Base-by-base conservation (phyloP, 2,113 vertebrate genomes). In the Athene noctua region DNA sequence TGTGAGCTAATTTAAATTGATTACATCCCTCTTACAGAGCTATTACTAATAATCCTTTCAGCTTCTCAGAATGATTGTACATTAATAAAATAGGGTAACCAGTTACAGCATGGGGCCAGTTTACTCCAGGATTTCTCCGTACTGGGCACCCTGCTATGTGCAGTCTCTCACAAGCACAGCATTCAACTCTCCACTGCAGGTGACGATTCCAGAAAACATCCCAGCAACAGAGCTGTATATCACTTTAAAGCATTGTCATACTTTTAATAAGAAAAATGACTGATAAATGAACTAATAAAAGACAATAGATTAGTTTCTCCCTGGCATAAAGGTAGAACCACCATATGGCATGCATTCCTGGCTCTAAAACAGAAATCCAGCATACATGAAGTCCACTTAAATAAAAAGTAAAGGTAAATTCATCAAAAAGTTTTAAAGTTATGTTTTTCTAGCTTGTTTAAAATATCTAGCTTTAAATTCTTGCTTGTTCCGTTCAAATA, bases 1-100 rank as follows among this genome's bases (percentile, higher is more conserved):
- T 22, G 5, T 58, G 92, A 97, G 91, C 80, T 96, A 94, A 96
- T 97, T 98, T 95, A 85, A 96, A 96, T 81, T 46, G 16, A 70
- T 88, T 92, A 88, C 42, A 86, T 80, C 90, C 88, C 84, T 93
- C 75, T 96, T 86, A 62, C 61, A 79, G 52, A 92, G 59, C 63
- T 96, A 89, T 89, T 88, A 95, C 65, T 49, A 88, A 91, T 79
- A 96, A 96, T 96, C 90, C 59, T 77, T 89, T 80, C 52, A 63
- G 61, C 90, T 91, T 78, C 91, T 96, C 36, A 49, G 57, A 94
- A 93, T 32, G 66, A 82, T 42, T 34, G 49, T 42, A 47, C 73
- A 40, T 84, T 82, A 85, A 94, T 93, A 73, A 93, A 96, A 86
- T 27, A 72, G 92, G 59, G 61, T 22, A 94, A 90, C 36, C 59